A percentile compares a stretch with the other conserved stretches of the same genome.
Evolutionary conservation across 2,797 vertebrate species (phyloP).

Genomic region (Oryzias sinensis): DNA sequence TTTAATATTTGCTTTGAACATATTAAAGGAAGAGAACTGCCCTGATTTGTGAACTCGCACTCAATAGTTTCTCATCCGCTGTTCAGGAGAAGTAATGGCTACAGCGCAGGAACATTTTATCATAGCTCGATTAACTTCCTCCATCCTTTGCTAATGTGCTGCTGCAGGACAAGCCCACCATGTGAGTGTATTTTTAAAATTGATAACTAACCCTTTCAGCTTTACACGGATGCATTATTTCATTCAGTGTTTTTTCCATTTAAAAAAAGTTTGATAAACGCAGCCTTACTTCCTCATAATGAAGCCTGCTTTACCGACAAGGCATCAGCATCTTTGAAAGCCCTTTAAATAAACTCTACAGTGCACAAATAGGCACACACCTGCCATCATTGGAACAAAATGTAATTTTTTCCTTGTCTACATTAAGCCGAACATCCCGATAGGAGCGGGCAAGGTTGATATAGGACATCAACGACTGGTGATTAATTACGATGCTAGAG

Average conservation of each 20-base stretch:
- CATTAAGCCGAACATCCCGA: constrained; percentile 45
- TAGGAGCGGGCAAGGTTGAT: constrained; percentile 29
- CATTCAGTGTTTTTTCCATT: too few relatives aligned
- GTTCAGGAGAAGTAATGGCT: too few relatives aligned
- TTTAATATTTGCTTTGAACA: neutral
- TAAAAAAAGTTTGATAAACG: too few relatives aligned
- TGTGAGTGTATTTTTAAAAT: too few relatives aligned
- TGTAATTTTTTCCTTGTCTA: constrained; percentile 39
- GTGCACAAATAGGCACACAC: constrained; percentile 3
- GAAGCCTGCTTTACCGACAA: too few relatives aligned
- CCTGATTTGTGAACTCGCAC: neutral
- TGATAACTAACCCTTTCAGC: too few relatives aligned
- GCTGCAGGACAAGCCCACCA: too few relatives aligned
- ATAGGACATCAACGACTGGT: constrained; percentile 10
- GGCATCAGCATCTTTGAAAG: neutral
- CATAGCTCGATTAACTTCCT: too few relatives aligned
- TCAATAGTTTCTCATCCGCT: neutral
- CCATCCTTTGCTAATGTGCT: too few relatives aligned
- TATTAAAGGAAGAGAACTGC: neutral
- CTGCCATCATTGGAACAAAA: constrained; percentile 17
- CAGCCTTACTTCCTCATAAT: too few relatives aligned
- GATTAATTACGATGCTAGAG: constrained; percentile 55
- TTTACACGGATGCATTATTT: too few relatives aligned
- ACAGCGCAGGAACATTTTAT: too few relatives aligned
- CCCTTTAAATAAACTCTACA: constrained; percentile 1